These are phyloP conservation scores for Eurois occulta DNA, from an alignment of 2,888 invertebrate genomes.

Conservation along the genomic window DNA sequence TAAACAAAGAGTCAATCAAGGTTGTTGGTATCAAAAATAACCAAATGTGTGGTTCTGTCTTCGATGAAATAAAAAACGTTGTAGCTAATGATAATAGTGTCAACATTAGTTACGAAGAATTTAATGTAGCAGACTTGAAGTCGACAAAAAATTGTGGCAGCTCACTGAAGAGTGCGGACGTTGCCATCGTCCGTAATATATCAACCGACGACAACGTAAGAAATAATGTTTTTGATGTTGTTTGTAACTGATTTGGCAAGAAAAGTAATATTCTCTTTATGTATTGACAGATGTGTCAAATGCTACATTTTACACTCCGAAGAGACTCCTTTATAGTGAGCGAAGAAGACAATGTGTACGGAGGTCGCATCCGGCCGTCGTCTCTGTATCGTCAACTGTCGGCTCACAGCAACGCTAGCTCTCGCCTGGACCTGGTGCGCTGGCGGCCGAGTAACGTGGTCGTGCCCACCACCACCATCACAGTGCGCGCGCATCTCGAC, in stretches of 20 bases:
- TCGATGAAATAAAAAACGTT: constrained; percentile 58
- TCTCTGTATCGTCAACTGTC: constrained; percentile 46
- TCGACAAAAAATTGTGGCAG: constrained; percentile 10
- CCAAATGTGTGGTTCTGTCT: constrained; percentile 41
- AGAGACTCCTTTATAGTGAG: constrained; percentile 53
- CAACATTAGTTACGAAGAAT: constrained; percentile 56
- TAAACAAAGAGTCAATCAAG: constrained; percentile 62
- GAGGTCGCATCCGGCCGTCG: constrained; percentile 31
- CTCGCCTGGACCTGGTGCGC: constrained; percentile 53
- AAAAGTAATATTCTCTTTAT: neutral
- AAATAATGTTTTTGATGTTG: neutral
- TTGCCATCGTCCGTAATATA: constrained; percentile 62
- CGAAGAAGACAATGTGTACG: constrained; percentile 51
- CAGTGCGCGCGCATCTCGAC: constrained; percentile 43
- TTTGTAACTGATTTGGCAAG: neutral
- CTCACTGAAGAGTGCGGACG: constrained; percentile 53
- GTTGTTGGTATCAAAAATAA: constrained; percentile 58
- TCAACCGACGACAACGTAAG: constrained; percentile 63
- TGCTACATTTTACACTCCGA: constrained; percentile 46
- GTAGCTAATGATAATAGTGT: constrained; percentile 44
- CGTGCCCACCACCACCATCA: constrained; percentile 53
- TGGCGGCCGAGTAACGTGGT: constrained; percentile 46
- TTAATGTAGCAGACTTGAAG: constrained; percentile 11
- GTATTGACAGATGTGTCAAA: constrained; percentile 43
- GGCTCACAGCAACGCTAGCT: constrained; percentile 32